Evolutionary conservation across 53 echinoderm and acorn worm genomes (phyloP).

Genomic region (Patiria pectinifera): DNA sequence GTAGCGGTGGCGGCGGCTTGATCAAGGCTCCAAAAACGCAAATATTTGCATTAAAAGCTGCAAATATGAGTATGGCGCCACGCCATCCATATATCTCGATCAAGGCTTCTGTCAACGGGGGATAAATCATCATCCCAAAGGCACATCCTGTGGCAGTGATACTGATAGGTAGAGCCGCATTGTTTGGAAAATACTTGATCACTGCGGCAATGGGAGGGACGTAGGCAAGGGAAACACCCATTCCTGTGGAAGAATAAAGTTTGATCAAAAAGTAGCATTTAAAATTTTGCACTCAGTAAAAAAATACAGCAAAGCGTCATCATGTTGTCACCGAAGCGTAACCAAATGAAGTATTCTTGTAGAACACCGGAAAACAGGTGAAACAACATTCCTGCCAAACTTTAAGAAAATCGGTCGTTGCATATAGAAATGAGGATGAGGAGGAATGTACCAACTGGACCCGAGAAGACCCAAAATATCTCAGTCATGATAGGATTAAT

Average conservation of each 20-base stretch:
- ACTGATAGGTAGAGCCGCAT: slow-evolving; percentile 9
- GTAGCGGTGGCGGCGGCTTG: slow-evolving; percentile 7
- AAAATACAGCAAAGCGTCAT: too few species aligned
- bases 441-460: too few species aligned
- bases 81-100: slow-evolving; percentile 50
- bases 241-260: neutral
- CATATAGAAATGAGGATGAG: too few species aligned
- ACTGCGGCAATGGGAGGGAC: neutral
- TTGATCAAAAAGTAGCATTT: too few species aligned
- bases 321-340: too few species aligned
- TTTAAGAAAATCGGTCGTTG: too few species aligned
- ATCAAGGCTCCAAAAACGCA: slow-evolving; percentile 73
- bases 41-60: slow-evolving; percentile 55
- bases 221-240: neutral
- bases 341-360: too few species aligned
- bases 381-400: too few species aligned
- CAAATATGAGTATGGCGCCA: slow-evolving; percentile 52
- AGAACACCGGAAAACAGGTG: too few species aligned
- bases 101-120: slow-evolving; percentile 45
- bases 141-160: slow-evolving; percentile 50
- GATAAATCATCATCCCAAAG: slow-evolving; percentile 60
- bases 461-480: too few species aligned
- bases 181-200: neutral
- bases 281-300: too few species aligned
- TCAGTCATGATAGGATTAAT: too few species aligned